Base-by-base conservation (phyloP, 2,888 invertebrate species). In the Hypsopygia costalis region DNA sequence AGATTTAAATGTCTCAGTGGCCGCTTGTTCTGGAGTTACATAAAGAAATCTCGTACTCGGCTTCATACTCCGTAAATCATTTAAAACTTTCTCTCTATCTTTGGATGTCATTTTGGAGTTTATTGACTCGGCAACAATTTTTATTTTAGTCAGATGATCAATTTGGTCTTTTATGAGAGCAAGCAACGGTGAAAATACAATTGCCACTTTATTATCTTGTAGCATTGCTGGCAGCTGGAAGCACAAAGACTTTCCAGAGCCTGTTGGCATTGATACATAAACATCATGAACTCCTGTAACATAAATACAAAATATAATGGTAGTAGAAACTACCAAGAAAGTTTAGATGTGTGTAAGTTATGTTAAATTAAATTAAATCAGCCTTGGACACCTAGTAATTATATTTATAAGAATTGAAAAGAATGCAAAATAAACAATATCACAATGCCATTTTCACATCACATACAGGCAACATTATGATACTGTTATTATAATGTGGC, bases 121-220 rank as follows among this genome's bases (percentile, higher is more conserved):
- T 16, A 99, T 91, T 0, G 98, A 95, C 63, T 94, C 95, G 4
- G 98, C 97, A 52, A 88, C 74, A 40, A 99, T 95, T 63, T 94
- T 95, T 9, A 94, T 80, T 47, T 91, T 92, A 22, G 91, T 76
- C 45, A 99, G 88, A 69, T 96, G 95, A 73, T 97, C 96, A 40
- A 99, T 92, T 91, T 99, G 98, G 90, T 99, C 98, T 91, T 97
- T 97, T 61, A 99, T 99, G 12, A 99, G 90, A 20, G 99, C 98
- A 62, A 99, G 88, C 12, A 99, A 85, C 10, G 99, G 99, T 29
- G 98, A 98, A 67, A 99, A 95, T 1, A 99, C 98, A 58, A 99
- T 91, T 4, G 98, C 95, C 45, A 99, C 91, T 76, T 94, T 93
- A 58, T 93, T 90, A 40, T 93, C 91, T 52, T 93, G 91, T 59